Percentiles rank a stretch among this genome's conserved stretches.
Evolutionary conservation across 2,888 invertebrate species (phyloP).

Genomic region (Alentia gelatinosa): DNA sequence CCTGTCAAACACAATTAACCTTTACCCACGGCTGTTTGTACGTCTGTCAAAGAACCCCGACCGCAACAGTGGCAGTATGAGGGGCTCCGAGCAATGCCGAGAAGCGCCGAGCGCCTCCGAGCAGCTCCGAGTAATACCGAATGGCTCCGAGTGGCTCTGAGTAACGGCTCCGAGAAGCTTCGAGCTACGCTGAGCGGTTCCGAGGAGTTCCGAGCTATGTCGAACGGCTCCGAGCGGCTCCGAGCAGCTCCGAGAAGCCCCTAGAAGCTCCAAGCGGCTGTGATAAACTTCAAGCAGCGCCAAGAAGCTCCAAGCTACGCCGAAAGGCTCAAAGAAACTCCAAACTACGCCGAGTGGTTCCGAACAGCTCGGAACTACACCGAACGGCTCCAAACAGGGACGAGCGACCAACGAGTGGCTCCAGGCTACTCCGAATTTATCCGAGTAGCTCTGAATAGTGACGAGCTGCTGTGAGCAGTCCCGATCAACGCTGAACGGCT

Average conservation of each 20-base stretch:
- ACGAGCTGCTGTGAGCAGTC: background rate
- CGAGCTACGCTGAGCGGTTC: too few species aligned
- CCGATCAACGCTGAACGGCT: background rate
- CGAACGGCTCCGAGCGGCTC: too few species aligned
- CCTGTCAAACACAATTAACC: slow-evolving; percentile 18
- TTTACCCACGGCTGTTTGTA: background rate
- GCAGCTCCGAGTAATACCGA: too few species aligned
- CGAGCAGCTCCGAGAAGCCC: background rate
- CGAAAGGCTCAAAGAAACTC: too few species aligned
- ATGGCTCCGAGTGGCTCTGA: background rate
- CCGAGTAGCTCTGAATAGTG: too few species aligned
- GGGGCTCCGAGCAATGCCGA: too few species aligned
- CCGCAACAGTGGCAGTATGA: background rate
- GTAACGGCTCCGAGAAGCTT: background rate
- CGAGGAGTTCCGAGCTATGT: too few species aligned
- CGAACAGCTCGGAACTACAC: background rate
- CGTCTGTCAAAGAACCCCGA: background rate
- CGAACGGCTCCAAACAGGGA: background rate
- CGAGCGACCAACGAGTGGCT: too few species aligned
- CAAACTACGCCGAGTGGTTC: background rate
- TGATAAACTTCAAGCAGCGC: background rate
- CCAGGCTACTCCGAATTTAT: too few species aligned
- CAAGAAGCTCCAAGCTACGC: too few species aligned
- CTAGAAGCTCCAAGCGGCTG: background rate
- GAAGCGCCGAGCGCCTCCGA: too few species aligned